Evolutionary conservation across 2,113 vertebrate species (phyloP).

Genomic region (Lophochroa leadbeateri): DNA sequence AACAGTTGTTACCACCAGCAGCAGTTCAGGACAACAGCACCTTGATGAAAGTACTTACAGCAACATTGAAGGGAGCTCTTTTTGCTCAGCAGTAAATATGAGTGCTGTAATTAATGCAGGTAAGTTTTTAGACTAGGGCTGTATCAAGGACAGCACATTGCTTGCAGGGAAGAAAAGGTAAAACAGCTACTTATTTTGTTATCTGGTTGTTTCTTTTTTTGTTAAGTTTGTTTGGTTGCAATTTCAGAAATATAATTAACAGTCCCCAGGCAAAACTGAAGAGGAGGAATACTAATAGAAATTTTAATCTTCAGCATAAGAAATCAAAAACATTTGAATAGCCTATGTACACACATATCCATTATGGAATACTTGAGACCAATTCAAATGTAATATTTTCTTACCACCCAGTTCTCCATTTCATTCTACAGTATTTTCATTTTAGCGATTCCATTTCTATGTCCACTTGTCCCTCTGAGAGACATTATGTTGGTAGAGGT

Average conservation of each 20-base stretch:
- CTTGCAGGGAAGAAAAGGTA: no score
- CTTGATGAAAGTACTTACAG: not conserved
- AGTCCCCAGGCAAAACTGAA: no score
- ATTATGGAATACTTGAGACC: conserved; percentile 60
- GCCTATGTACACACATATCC: conserved; percentile 4
- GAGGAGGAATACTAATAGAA: conserved; percentile 58
- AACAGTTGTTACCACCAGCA: not conserved
- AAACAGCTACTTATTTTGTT: no score
- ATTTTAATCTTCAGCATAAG: conserved; percentile 60
- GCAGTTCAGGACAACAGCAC: not conserved
- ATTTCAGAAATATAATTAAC: no score
- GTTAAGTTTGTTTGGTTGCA: no score
- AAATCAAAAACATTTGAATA: conserved; percentile 62
- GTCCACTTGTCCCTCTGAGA: not conserved
- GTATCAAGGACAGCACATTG: no score
- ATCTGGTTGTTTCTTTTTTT: no score
- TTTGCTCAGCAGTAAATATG: not conserved
- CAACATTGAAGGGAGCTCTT: not conserved
- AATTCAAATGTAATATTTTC: conserved; percentile 34
- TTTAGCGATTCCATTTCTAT: not conserved
- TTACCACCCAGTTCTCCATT: not conserved
- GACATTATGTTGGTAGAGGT: not conserved
- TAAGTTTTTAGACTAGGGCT: no score
- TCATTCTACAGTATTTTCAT: not conserved
- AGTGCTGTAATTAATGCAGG: no score